A percentile compares a stretch with the other conserved stretches of the same genome.
Evolutionary conservation across 2,113 vertebrate genomes (phyloP).

Genomic region (Pteropus alecto): DNA sequence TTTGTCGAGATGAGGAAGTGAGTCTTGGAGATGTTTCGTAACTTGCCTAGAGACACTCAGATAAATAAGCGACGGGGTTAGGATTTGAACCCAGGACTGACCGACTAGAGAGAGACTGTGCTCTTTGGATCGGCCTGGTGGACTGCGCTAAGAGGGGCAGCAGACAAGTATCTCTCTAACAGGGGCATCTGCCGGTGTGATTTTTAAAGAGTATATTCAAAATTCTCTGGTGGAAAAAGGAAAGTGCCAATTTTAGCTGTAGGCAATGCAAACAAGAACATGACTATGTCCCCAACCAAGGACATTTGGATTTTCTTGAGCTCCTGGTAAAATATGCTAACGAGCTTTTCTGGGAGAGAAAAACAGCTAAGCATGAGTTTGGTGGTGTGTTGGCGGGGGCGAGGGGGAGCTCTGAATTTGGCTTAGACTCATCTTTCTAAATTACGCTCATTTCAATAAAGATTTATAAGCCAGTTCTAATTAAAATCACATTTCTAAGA

Average conservation of each 20-base stretch:
- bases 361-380: not conserved
- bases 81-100: not conserved
- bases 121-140: not conserved
- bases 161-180: not conserved
- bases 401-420: not conserved
- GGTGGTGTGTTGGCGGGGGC: too few species aligned
- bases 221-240: not conserved
- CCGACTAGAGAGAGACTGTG: not conserved
- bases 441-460: slow-evolving; percentile 8
- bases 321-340: slow-evolving; percentile 52
- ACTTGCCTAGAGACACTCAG: not conserved
- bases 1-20: not conserved
- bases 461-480: slow-evolving; percentile 43
- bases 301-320: slow-evolving; percentile 50
- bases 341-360: slow-evolving; percentile 40
- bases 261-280: not conserved
- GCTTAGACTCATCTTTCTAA: not conserved
- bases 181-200: not conserved
- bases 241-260: not conserved
- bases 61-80: not conserved
- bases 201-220: not conserved
- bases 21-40: not conserved
- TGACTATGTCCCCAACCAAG: not conserved
- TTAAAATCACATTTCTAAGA: slow-evolving; percentile 46
- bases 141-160: not conserved